phyloP scores from a whole-genome alignment of 2,888 invertebrate species.

The Drosophila nr. fundita region DNA sequence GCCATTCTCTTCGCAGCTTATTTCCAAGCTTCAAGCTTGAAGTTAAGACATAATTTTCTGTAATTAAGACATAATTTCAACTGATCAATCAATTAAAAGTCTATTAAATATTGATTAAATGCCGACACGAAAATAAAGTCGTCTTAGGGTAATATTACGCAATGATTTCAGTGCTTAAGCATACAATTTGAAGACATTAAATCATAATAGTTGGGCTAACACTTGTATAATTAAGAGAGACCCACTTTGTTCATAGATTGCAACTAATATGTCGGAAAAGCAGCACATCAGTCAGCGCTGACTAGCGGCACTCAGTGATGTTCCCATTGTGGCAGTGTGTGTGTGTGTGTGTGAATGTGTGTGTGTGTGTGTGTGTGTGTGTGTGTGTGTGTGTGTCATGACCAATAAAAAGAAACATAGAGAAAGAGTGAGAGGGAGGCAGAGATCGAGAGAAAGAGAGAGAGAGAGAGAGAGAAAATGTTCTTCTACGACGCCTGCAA shows the following conservation, averaged over 20 bases:
- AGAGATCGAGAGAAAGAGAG: neutral
- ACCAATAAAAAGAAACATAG: neutral
- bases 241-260: neutral
- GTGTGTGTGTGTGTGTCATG: conserved; percentile 4
- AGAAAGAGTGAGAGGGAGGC: neutral
- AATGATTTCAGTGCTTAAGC: neutral
- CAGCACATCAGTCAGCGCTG: conserved; percentile 58
- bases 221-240: neutral
- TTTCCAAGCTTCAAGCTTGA: neutral
- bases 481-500: conserved; percentile 58
- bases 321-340: conserved; percentile 20
- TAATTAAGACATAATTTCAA: neutral
- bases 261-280: conserved; percentile 39
- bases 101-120: neutral
- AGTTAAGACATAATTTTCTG: neutral
- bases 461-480: neutral
- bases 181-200: neutral
- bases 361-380: neutral
- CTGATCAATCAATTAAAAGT: neutral
- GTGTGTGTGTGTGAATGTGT: too few species aligned
- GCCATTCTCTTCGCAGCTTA: neutral
- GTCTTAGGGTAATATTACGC: neutral
- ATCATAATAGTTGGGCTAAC: neutral
- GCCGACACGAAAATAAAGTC: neutral
- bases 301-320: conserved; percentile 59